Evolutionary conservation across 2,888 invertebrate species (phyloP).

Genomic region (Apoda limacodes): DNA sequence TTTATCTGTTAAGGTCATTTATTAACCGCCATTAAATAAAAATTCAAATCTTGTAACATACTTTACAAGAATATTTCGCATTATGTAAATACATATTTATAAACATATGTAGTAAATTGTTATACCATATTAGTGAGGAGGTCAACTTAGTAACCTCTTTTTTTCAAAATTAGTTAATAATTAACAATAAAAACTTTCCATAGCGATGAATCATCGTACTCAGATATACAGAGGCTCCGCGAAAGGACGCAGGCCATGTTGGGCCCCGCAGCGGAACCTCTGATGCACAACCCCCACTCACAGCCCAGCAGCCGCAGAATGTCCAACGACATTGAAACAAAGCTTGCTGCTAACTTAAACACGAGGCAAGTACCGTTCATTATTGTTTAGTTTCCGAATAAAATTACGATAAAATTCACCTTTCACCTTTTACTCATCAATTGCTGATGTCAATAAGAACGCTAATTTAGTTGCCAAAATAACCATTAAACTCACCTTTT

Average conservation of each 20-base stretch:
- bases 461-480: too few species aligned
- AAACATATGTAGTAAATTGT: background rate
- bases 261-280: constrained; percentile 38
- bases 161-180: background rate
- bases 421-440: too few species aligned
- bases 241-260: constrained; percentile 54
- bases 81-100: constrained; percentile 2
- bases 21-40: too few species aligned
- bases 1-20: too few species aligned
- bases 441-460: too few species aligned
- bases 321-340: constrained; percentile 50
- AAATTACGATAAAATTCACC: too few species aligned
- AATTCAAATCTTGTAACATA: too few species aligned
- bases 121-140: background rate
- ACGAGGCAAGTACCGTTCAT: constrained; percentile 52
- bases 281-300: constrained; percentile 38
- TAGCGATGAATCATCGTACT: constrained; percentile 60
- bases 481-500: too few species aligned
- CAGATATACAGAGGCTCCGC: constrained; percentile 47
- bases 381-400: too few species aligned
- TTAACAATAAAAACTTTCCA: constrained; percentile 5
- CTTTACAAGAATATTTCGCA: constrained; percentile 8
- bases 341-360: constrained; percentile 55
- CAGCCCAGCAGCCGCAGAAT: constrained; percentile 54
- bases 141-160: background rate